Percentiles rank a stretch among this genome's conserved stretches.
Conservation (phyloP, 2,888 invertebrate genomes). For the Oscheius onirici region DNA sequence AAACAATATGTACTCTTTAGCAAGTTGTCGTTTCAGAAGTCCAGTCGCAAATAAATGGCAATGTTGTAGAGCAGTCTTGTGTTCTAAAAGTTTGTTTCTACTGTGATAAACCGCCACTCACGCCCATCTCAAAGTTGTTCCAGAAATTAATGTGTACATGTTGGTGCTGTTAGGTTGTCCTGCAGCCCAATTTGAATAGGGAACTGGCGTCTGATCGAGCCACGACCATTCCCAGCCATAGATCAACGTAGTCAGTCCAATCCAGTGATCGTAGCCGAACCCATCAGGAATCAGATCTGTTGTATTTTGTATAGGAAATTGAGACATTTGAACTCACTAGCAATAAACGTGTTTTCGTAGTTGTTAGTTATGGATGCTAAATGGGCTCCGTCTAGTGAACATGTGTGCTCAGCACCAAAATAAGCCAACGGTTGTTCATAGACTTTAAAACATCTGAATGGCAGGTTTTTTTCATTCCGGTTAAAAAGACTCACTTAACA, state of each 20-base stretch:
- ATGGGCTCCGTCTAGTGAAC: conserved; percentile 9
- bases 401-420: neutral
- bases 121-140: neutral
- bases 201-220: neutral
- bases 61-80: neutral
- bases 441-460: neutral
- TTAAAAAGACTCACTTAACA: neutral
- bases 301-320: neutral
- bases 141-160: neutral
- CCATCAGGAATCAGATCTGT: neutral
- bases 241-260: neutral
- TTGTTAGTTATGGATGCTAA: neutral
- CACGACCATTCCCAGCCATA: conserved; percentile 9
- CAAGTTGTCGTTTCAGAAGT: neutral
- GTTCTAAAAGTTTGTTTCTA: neutral
- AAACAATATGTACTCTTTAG: neutral
- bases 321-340: neutral
- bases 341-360: neutral
- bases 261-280: conserved; percentile 2
- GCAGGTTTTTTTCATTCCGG: too few species aligned
- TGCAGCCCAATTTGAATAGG: neutral
- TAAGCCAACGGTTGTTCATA: neutral
- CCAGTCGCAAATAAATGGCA: neutral
- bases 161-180: neutral
- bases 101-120: neutral